Base-by-base conservation (phyloP, 2,797 vertebrate species). In the Muscicapa comitata region DNA sequence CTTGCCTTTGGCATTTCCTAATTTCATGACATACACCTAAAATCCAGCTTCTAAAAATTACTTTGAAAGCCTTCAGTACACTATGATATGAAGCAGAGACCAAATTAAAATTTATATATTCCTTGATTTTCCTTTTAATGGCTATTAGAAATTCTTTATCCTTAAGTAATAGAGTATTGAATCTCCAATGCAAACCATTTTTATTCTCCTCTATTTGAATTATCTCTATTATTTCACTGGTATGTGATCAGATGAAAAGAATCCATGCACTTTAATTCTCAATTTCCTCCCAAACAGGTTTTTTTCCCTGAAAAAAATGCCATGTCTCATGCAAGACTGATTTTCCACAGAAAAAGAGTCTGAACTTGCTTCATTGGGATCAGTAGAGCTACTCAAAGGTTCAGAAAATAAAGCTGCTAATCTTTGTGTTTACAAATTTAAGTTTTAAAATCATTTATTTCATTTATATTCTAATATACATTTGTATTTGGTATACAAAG, bases 31-130 rank as follows among this genome's bases (percentile, higher is more conserved):
- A 90, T 86, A 78, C 79, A 94, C 93, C 95, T 93, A 96, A 97
- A 97, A 96, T 95, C 91, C 82, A 87, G 76, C 65, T 94, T 92
- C 86, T 96, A 85, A 93, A 95, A 96, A 90, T 91, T 91, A 85
- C 82, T 96, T 93, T 90, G 87, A 95, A 97, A 97, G 79, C 79
- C 72, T 96, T 91, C 82, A 76, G 58, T 93, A 96, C 91, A 59
- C 74, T 96, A 85, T 86, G 73, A 94, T 93, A 83, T 71, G 88
- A 97, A 94, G 58, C 53, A 97, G 90, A 95, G 85, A 91, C 67
- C 87, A 96, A 98, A 98, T 98, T 97, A 98, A 98, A 98, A 98
- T 97, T 93, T 96, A 97, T 97, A 93, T 97, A 96, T 97, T 97
- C 94, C 95, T 97, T 97, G 95, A 96, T 97, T 98, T 97, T 97